Percentiles rank a stretch among this genome's conserved stretches.
Evolutionary conservation across 2,888 invertebrate species (phyloP).

Genomic region (Alentia gelatinosa): DNA sequence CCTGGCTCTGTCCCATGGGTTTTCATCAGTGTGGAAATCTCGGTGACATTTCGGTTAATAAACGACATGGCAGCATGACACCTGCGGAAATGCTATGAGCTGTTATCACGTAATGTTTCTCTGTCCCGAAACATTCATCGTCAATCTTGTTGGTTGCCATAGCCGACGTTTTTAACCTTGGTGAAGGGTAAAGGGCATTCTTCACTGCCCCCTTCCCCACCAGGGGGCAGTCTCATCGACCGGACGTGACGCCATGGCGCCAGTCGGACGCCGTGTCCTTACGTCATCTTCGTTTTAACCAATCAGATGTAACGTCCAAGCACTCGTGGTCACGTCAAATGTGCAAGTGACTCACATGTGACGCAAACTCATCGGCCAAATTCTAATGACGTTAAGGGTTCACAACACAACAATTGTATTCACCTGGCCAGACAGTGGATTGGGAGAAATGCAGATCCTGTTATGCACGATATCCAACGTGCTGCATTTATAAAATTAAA

Average conservation of each 20-base stretch:
- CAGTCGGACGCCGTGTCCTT: background rate
- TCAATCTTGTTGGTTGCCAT: background rate
- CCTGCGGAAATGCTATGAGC: background rate
- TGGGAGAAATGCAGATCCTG: no score
- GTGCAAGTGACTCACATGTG: background rate
- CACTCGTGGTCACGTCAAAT: background rate
- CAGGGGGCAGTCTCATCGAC: background rate
- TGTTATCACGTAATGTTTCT: background rate
- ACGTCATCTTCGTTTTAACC: background rate
- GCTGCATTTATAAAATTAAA: no score
- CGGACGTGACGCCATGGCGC: background rate
- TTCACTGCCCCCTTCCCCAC: background rate
- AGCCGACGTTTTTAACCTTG: background rate
- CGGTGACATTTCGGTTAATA: background rate
- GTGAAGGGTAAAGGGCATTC: background rate
- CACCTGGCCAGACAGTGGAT: no score
- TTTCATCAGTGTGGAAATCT: background rate
- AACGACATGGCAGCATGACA: background rate
- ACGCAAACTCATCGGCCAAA: background rate
- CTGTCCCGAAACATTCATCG: background rate
- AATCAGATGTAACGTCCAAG: background rate
- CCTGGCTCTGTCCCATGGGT: background rate
- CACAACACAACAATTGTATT: no score
- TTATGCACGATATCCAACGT: no score
- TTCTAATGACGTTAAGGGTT: background rate